Conservation (phyloP, 2,797 vertebrate species). For the Semaprochilodus insignis region DNA sequence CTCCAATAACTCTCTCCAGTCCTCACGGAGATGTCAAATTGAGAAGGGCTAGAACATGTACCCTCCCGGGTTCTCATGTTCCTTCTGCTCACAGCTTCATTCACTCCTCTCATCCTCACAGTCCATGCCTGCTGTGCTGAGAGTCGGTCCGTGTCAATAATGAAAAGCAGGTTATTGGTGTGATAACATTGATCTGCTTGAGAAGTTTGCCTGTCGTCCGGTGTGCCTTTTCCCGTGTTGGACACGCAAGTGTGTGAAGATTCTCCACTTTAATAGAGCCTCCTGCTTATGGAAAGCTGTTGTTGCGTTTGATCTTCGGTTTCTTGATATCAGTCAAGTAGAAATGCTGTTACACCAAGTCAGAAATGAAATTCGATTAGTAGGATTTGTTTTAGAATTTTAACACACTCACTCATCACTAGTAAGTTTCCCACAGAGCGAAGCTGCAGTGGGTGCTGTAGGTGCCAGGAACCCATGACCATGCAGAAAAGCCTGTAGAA, state of each 20-base stretch:
- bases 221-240: background rate
- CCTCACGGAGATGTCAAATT: slow-evolving; percentile 19
- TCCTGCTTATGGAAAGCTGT: background rate
- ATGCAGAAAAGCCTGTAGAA: no score
- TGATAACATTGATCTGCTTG: background rate
- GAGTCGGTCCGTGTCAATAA: background rate
- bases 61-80: slow-evolving; percentile 3
- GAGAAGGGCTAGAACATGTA: slow-evolving; percentile 31
- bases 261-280: background rate
- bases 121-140: background rate
- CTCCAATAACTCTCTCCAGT: background rate
- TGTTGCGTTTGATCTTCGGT: background rate
- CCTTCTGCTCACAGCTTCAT: background rate
- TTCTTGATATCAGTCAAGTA: background rate
- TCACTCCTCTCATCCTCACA: background rate
- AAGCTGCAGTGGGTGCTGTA: no score
- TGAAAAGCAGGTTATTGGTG: slow-evolving; percentile 4
- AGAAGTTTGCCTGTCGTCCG: background rate
- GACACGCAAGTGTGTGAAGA: background rate
- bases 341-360: no score
- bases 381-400: background rate
- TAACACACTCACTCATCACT: no score
- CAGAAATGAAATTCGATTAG: background rate
- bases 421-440: no score
- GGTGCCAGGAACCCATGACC: no score